phyloP scores from a whole-genome alignment of 2,113 vertebrate genomes.

The Percopsis transmontana region DNA sequence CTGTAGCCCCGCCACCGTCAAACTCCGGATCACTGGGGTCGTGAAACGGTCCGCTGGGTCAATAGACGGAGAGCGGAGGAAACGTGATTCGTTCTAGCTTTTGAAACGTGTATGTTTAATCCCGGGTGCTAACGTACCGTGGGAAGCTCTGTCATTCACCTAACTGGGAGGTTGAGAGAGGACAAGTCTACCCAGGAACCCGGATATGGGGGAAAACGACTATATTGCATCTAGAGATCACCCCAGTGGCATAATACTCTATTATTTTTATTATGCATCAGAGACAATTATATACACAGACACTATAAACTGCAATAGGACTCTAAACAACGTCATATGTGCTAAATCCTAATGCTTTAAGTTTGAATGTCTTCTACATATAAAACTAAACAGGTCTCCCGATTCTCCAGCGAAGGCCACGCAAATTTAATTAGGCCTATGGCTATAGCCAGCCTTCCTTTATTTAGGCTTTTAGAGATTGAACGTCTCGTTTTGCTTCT shows the following conservation, averaged over 20 bases:
- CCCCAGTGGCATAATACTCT: too few relatives aligned
- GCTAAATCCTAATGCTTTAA: too few relatives aligned
- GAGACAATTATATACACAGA: too few relatives aligned
- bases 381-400: too few relatives aligned
- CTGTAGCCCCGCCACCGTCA: constrained; percentile 64
- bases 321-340: too few relatives aligned
- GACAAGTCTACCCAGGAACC: constrained; percentile 64
- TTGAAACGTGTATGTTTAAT: constrained; percentile 79
- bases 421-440: too few relatives aligned
- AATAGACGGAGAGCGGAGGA: constrained; percentile 58
- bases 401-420: too few relatives aligned
- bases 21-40: constrained; percentile 58
- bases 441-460: not conserved
- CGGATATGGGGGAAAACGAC: constrained; percentile 10
- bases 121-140: constrained; percentile 82
- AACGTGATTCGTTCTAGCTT: constrained; percentile 89
- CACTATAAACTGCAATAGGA: too few relatives aligned
- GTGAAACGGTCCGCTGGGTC: constrained; percentile 35
- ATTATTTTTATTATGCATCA: too few relatives aligned
- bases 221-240: constrained; percentile 31
- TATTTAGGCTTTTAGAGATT: not conserved
- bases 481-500: too few relatives aligned
- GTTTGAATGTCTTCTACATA: too few relatives aligned
- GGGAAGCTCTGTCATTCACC: constrained; percentile 82
- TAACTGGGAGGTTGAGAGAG: constrained; percentile 69